Base-by-base conservation (phyloP, 2,888 invertebrate species). In the Mimumesa dahlbomi region DNA sequence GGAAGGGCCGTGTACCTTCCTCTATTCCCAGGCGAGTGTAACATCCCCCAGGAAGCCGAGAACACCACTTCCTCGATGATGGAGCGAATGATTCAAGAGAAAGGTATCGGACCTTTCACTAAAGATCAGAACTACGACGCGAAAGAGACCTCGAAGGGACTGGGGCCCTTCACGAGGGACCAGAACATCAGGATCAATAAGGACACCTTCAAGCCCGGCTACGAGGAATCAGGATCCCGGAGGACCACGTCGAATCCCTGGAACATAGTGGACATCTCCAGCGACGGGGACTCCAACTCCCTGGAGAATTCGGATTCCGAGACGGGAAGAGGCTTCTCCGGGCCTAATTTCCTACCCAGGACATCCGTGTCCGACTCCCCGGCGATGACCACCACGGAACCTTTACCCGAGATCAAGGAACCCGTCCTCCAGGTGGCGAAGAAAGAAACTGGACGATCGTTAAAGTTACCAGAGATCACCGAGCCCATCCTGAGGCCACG, bases 21-120 rank as follows among this genome's bases (percentile, higher is more conserved):
- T 0, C 91, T 97, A 1, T 93, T 94, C 82, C 93, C 95, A 0
- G 96, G 96, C 2, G 93, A 96, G 79, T 97, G 97, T 85, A 93
- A 93, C 85, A 90, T 94, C 72, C 93, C 93, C 49, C 90, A 91
- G 82, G 92, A 92, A 76, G 11, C 54, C 1, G 87, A 87, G 0
- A 85, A 82, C 25, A 45, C 70, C 0, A 81, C 75, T 2, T 40
- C 59, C 2, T 16, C 71, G 2, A 11, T 16, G 0, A 6, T 66
- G 14, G 84, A 82, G 13, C 79, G 68, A 1, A 49, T 81, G 21
- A 14, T 61, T 0, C 74, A 82, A 0, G 84, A 84, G 3, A 74
- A 77, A 2, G 77, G 81, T 0, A 85, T 88, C n/a, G 87, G 86
- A 0, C 87, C 88, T 0, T 88, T 87, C 56, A 87, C 87, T 13